Evolutionary conservation across 1,140 invertebrate genomes (phyloP), one percentile per base, ranked within the genome.

Genomic region (Caenorhabditis remanei): DNA sequence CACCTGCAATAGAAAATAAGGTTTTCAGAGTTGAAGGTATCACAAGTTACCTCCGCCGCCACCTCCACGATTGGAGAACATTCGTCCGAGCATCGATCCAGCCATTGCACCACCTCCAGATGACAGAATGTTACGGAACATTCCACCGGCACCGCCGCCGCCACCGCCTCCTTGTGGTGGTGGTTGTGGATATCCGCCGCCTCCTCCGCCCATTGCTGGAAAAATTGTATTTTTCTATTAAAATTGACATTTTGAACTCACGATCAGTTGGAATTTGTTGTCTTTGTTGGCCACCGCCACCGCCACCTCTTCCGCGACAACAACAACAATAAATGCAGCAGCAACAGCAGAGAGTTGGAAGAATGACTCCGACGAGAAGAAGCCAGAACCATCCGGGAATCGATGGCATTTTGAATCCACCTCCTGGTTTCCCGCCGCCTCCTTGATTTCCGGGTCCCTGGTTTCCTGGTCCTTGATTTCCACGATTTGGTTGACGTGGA

Each of bases 281-380:
- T 85, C 85, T 85, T 43, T 48, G 41, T 53, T 65, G 84, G n/a
- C 48, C 55, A 46, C 61, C 58, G 24, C 65, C 83, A n/a, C 83
- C 87, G 24, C 85, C 85, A 61, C 86, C 87, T 56, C 71, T 84
- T 88, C 88, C 88, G 41, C 84, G 71, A 40, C 88, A 88, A 46
- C 88, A 88, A 53, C 88, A 88, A 71, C 88, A 88, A 71, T 89
- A 89, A 32, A 65, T 46, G 24, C 75, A 63, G 53, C 87, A 88
- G 46, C 87, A 89, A 55, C 84, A 88, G 43, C 67, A 86, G 14
- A 89, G 71, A 19, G 84, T 56, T 21, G 87, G 87, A 85, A 89
- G 50, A 32, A 88, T 50, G 8, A 85, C 71, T 14, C 90, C 48
- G 14, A 89, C n/a, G n/a, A 88, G 21, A 14, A 63, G 56, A 21